Evolutionary conservation across 2,888 invertebrate species (phyloP).

Genomic region (Limnephilus lunatus): DNA sequence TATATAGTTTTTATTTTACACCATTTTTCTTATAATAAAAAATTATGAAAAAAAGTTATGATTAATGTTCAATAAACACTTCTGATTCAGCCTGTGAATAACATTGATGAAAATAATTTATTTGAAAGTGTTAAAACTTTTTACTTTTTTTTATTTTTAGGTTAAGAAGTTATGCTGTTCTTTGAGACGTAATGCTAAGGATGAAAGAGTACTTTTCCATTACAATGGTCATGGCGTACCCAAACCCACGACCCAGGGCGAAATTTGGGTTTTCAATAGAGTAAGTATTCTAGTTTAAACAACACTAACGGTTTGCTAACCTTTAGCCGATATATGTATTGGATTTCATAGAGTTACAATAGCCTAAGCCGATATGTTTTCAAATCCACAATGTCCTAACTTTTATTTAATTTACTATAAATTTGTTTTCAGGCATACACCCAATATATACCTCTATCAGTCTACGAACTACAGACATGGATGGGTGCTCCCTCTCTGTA

Average conservation of each 20-base stretch:
- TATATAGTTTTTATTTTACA: neutral
- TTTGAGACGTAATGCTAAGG: slow-evolving; percentile 96
- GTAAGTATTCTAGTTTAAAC: slow-evolving; percentile 73
- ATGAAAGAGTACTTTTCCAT: slow-evolving; percentile 98
- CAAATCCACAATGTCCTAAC: neutral
- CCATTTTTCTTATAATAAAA: neutral
- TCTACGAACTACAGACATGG: slow-evolving; percentile 99
- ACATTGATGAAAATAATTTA: neutral
- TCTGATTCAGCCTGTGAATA: too few relatives aligned
- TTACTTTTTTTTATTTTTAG: slow-evolving; percentile 67
- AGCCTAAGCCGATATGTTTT: too few relatives aligned
- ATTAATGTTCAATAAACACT: too few relatives aligned
- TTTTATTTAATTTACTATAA: slow-evolving; percentile 49
- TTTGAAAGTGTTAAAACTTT: neutral
- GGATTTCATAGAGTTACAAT: neutral
- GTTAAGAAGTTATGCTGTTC: slow-evolving; percentile 98
- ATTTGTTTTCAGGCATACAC: slow-evolving; percentile 88
- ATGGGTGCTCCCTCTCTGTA: slow-evolving; percentile 99
- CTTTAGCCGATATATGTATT: neutral
- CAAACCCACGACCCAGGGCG: slow-evolving; percentile 97
- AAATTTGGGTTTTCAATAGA: slow-evolving; percentile 99
- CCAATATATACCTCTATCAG: slow-evolving; percentile 98
- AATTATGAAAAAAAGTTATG: too few relatives aligned
- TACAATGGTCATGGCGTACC: slow-evolving; percentile 99
- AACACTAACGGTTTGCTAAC: neutral